Conservation (phyloP, 2,113 vertebrate species). For the Pantherophis guttatus region DNA sequence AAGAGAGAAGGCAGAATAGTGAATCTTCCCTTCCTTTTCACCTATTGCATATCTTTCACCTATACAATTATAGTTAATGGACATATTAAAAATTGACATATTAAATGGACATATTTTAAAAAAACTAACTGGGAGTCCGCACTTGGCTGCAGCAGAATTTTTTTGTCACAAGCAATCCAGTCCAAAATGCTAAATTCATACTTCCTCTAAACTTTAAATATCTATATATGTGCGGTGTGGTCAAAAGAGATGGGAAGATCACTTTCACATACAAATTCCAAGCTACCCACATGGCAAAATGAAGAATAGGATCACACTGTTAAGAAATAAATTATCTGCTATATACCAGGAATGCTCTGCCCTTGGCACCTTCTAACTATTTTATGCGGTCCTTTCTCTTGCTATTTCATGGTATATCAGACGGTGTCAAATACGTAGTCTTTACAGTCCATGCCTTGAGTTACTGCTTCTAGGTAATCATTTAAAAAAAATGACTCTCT, state of each 20-base stretch:
- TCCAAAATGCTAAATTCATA: neutral
- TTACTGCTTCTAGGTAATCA: slow-evolving; percentile 11
- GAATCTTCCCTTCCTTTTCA: neutral
- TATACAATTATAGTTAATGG: no score
- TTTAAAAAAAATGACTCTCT: neutral
- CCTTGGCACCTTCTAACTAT: neutral
- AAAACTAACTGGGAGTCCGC: neutral
- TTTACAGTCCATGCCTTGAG: neutral
- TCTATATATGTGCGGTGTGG: neutral
- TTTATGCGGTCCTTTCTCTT: neutral
- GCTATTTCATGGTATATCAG: neutral
- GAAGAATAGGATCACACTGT: neutral
- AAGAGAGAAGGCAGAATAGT: neutral
- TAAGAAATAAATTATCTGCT: neutral
- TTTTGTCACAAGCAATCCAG: neutral
- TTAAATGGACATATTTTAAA: no score
- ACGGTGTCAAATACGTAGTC: neutral
- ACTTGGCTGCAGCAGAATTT: neutral
- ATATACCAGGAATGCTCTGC: neutral
- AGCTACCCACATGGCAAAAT: neutral
- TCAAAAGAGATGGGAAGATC: neutral
- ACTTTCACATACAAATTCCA: neutral
- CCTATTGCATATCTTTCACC: neutral
- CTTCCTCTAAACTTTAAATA: neutral
- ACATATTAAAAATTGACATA: no score